These are phyloP conservation scores for Cettia cetti DNA, from an alignment of 2,113 vertebrate genomes.

Conservation along the genomic window DNA sequence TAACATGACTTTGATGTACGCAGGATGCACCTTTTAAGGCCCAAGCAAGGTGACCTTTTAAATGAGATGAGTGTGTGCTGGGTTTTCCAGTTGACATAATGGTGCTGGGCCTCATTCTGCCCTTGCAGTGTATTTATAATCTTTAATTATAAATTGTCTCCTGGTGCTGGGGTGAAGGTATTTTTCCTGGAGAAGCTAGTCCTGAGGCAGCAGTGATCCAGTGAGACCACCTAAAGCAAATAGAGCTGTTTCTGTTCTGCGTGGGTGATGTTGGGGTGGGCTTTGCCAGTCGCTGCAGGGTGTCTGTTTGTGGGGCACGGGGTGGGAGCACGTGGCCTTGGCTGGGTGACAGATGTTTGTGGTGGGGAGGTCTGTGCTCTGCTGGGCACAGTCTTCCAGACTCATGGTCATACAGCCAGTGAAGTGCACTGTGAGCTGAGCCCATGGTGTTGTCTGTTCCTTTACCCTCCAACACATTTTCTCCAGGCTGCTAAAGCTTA, in stretches of 20 bases:
- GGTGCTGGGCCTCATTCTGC: background rate
- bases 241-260: background rate
- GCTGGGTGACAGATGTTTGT: background rate
- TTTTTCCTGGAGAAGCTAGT: background rate
- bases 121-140: background rate
- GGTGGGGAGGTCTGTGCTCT: too few species aligned
- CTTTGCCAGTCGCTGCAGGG: background rate
- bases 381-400: background rate
- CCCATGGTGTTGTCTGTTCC: background rate
- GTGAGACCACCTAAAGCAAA: background rate
- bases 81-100: background rate
- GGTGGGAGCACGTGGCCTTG: background rate
- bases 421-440: background rate
- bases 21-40: background rate
- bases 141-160: background rate
- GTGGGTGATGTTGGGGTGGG: fast-evolving
- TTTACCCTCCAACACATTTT: background rate
- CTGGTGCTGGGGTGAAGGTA: background rate
- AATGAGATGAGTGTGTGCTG: background rate
- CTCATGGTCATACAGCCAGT: background rate
- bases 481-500: background rate
- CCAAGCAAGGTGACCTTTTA: background rate
- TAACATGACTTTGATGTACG: background rate
- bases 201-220: background rate
- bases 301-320: background rate